These are phyloP conservation scores for Anastrepha ludens DNA, from an alignment of 1,140 invertebrate species.

Conservation along the genomic window DNA sequence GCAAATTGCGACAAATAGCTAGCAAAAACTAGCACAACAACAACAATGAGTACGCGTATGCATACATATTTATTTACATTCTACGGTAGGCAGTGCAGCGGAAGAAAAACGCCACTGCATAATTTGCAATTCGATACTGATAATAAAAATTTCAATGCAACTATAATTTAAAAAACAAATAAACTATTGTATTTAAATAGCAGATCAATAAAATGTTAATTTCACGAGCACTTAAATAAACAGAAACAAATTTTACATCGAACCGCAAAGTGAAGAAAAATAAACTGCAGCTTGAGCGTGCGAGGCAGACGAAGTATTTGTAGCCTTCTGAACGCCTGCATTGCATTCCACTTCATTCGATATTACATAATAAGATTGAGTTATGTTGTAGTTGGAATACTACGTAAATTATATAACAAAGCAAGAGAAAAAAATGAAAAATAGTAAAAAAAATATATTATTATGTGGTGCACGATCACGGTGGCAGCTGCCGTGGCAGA, in stretches of 20 bases:
- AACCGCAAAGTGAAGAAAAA: too few relatives aligned
- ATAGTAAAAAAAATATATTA: background rate
- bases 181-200: constrained; percentile 1
- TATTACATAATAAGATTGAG: constrained; percentile 7
- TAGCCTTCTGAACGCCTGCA: too few relatives aligned
- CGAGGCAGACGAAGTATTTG: too few relatives aligned
- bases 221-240: background rate
- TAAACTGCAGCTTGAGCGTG: too few relatives aligned
- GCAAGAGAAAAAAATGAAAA: background rate
- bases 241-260: too few relatives aligned
- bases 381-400: background rate
- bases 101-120: background rate
- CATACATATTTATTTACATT: background rate
- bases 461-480: background rate
- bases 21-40: background rate
- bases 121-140: constrained; percentile 45
- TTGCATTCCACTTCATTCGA: too few relatives aligned
- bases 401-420: constrained; percentile 33
- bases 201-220: background rate
- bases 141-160: constrained; percentile 29
- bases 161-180: background rate
- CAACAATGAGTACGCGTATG: background rate
- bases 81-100: background rate
- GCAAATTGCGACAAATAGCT: constrained; percentile 20
- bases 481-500: background rate